Conservation (phyloP, 2,797 vertebrate species). For the Pseudochirops cupreus region DNA sequence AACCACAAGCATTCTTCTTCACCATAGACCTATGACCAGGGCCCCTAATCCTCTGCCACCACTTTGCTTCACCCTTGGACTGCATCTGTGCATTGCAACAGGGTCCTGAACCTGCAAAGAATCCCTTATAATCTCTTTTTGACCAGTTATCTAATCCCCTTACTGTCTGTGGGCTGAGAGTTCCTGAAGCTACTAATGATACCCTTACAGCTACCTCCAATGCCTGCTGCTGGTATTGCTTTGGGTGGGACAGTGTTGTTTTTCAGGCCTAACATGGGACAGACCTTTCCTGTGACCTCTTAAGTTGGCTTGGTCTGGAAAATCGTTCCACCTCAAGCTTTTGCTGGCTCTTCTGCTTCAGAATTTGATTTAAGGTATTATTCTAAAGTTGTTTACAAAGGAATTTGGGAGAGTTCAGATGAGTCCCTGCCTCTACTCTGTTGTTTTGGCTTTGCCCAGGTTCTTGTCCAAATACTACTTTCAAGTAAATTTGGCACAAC, state of each 20-base stretch:
- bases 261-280: neutral
- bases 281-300: neutral
- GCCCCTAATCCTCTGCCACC: neutral
- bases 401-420: no score
- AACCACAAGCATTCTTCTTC: neutral
- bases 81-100: neutral
- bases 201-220: neutral
- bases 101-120: neutral
- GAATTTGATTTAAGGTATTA: no score
- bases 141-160: neutral
- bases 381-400: no score
- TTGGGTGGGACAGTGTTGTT: neutral
- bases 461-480: no score
- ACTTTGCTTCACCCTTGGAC: neutral
- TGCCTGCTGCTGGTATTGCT: neutral
- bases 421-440: no score
- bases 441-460: no score
- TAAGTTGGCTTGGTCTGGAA: neutral
- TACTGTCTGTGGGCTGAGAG: neutral
- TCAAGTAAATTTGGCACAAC: no score
- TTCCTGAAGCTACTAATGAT: neutral
- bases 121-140: neutral
- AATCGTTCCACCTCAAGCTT: neutral
- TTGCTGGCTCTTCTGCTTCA: no score
- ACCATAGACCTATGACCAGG: neutral